Conservation (phyloP, 2,113 vertebrate genomes). For the Equus quagga region DNA sequence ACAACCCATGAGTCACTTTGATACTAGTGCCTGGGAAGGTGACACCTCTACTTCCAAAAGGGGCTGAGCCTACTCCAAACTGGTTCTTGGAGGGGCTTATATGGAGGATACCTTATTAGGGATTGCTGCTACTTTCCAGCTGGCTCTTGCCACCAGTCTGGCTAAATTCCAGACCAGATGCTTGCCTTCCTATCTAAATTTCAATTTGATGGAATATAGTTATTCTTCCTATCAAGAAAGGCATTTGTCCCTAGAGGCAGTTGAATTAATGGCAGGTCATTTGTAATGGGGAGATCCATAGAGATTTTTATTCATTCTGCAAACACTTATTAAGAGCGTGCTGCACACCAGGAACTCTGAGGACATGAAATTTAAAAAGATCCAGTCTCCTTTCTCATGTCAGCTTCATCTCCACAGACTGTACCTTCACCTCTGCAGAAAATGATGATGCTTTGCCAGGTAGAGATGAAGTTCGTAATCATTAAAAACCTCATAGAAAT, state of each 20-base stretch:
- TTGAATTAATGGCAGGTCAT: neutral
- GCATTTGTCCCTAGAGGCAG: neutral
- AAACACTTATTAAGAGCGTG: neutral
- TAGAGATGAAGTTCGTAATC: neutral
- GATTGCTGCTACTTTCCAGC: neutral
- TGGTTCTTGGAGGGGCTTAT: neutral
- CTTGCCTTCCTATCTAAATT: constrained; percentile 9
- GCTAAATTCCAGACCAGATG: neutral
- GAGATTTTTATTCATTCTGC: neutral
- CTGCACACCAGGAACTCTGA: neutral
- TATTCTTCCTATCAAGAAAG: neutral
- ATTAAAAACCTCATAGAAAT: neutral
- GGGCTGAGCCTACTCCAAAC: neutral
- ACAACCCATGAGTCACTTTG: neutral
- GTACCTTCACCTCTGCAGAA: neutral
- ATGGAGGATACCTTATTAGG: neutral
- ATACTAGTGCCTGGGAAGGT: neutral
- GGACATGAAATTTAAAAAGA: neutral
- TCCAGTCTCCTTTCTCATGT: neutral
- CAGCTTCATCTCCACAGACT: neutral
- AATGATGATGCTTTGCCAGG: neutral
- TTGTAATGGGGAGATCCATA: neutral
- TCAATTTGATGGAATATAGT: neutral
- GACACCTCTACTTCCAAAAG: neutral
- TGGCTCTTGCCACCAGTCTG: neutral